Evolutionary conservation across 2,113 vertebrate genomes (phyloP), one percentile per base, ranked within the genome.

Genomic region (Macquaria australasica): DNA sequence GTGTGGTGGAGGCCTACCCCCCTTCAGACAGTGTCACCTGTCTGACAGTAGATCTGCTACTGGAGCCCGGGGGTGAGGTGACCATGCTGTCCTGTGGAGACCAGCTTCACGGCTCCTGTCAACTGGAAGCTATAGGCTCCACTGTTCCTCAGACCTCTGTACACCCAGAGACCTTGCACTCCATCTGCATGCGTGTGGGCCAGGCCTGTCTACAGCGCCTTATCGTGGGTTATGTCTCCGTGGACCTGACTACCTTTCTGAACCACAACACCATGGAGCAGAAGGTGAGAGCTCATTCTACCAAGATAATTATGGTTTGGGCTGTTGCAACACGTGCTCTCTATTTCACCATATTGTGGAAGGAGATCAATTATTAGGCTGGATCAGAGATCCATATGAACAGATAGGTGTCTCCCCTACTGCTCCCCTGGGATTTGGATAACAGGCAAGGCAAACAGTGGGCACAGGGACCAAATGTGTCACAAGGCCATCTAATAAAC

Each of bases 1-100:
- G 97, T 3, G 95, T 97, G 79, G 94, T 98, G 16, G 97, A 98
- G 88, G 97, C 97, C 1, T 97, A 94, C 87, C 97, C 97, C 0
- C 95, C 91, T 37, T 95, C 97, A 0, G 92, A 96, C 37, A 95
- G 90, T 3, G 11, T 98, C 91, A 97, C 96, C 48, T 96, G 95
- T 90, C 89, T 98, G 58, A 97, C 95, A 0, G 96, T 97, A 89
- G 98, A 98, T 91, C 85, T 99, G 95, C 93, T 99, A 84, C 95
- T 99, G 73, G 96, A 97, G 86, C 97, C 97, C 1, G 93, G 84
- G 0, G 98, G 97, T 68, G 87, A 95, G 78, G 89, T 97, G 78
- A 89, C 84, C 0, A 83, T 97, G 78, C 75, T 97, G 76, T 96
- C 97, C 0, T 96, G 95, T 31, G 97, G 97, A 45, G 97, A 98